These are phyloP conservation scores for Apodemus agrarius DNA, from an alignment of 2,797 vertebrate genomes.

Conservation along the genomic window DNA sequence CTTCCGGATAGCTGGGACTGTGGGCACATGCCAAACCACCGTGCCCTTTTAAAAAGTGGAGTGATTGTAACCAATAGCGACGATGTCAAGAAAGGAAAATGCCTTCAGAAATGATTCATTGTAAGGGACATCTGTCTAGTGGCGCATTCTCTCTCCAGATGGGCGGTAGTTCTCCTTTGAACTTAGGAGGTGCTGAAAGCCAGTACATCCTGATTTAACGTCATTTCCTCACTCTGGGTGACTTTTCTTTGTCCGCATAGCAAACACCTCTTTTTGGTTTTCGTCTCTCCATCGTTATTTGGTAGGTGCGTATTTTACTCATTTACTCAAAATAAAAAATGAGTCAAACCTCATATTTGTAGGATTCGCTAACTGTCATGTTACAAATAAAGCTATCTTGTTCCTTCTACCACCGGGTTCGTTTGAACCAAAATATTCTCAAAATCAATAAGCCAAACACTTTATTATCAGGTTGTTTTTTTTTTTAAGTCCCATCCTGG, in stretches of 20 bases:
- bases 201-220: neutral
- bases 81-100: neutral
- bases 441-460: neutral
- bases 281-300: neutral
- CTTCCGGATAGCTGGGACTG: neutral
- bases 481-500: neutral
- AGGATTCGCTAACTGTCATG: neutral
- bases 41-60: neutral
- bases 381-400: neutral
- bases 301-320: neutral
- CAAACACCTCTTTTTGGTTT: neutral
- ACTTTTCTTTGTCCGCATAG: neutral
- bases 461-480: slow-evolving; percentile 44
- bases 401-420: neutral
- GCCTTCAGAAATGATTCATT: neutral
- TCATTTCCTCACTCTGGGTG: neutral
- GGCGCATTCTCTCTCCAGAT: neutral
- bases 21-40: no score
- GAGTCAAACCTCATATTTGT: neutral
- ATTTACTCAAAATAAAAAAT: neutral
- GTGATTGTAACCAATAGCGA: neutral
- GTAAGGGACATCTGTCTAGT: neutral
- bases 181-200: neutral
- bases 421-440: neutral
- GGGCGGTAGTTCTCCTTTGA: no score